phyloP scores from a whole-genome alignment of 2,797 vertebrate species.

The Crenuchus spilurus region DNA sequence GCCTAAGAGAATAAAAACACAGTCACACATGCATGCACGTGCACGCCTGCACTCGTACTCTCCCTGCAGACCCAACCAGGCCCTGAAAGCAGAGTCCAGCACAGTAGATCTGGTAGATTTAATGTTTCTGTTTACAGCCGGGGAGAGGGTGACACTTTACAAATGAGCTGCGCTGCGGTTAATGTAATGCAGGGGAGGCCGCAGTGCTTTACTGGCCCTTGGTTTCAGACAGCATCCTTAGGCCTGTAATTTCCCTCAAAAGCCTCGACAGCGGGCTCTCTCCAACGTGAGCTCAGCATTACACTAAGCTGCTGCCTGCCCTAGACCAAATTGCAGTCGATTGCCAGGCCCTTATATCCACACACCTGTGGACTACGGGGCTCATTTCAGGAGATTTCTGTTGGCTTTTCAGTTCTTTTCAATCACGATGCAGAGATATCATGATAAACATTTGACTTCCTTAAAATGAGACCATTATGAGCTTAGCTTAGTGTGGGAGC shows the following conservation, averaged over 20 bases:
- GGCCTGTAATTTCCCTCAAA: slow-evolving; percentile 59
- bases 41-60: slow-evolving; percentile 51
- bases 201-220: slow-evolving; percentile 48
- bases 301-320: slow-evolving; percentile 37
- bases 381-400: slow-evolving; percentile 8
- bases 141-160: slow-evolving; percentile 56
- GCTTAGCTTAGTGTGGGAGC: neutral
- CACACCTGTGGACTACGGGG: slow-evolving; percentile 7
- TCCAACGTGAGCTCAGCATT: slow-evolving; percentile 31
- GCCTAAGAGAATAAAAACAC: slow-evolving; percentile 42
- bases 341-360: slow-evolving; percentile 16
- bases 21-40: slow-evolving; percentile 44
- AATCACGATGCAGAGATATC: neutral
- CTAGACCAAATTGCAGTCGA: slow-evolving; percentile 33
- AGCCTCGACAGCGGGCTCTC: slow-evolving; percentile 38
- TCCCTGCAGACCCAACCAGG: slow-evolving; percentile 16
- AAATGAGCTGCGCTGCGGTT: slow-evolving; percentile 57
- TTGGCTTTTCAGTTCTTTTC: neutral
- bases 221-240: slow-evolving; percentile 55
- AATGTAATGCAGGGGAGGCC: slow-evolving; percentile 53
- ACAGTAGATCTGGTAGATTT: slow-evolving; percentile 50
- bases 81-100: slow-evolving; percentile 33
- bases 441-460: slow-evolving; percentile 7
- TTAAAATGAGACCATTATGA: neutral
- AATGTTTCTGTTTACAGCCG: slow-evolving; percentile 58